phyloP scores from a whole-genome alignment of 2,797 vertebrate genomes.

The Microctenopoma steveboyesi region DNA sequence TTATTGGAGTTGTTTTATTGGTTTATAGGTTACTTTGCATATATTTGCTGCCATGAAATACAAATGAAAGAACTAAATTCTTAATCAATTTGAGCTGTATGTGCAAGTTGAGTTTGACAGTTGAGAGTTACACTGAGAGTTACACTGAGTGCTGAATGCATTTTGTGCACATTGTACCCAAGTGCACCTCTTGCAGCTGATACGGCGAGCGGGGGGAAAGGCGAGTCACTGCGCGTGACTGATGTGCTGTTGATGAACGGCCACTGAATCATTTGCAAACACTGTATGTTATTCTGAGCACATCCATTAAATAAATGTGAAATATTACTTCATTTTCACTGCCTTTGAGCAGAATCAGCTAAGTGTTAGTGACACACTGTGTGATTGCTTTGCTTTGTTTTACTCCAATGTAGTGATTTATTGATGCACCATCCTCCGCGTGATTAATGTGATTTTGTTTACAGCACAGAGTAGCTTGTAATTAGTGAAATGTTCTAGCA shows the following conservation, averaged over 20 bases:
- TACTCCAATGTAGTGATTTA: conserved; percentile 52
- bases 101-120: conserved; percentile 4
- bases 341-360: conserved; percentile 41
- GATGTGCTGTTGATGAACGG: conserved; percentile 56
- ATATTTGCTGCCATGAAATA: background rate
- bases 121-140: background rate
- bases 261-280: conserved; percentile 64
- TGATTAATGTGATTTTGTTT: conserved; percentile 65
- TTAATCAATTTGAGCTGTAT: background rate
- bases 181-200: conserved; percentile 53
- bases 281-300: conserved; percentile 49
- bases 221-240: conserved; percentile 60
- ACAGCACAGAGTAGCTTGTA: conserved; percentile 58
- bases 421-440: conserved; percentile 35
- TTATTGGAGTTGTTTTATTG: background rate
- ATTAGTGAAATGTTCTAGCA: conserved; percentile 69
- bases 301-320: conserved; percentile 56
- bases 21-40: background rate
- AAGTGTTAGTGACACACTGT: conserved; percentile 38
- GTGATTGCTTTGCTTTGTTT: conserved; percentile 59
- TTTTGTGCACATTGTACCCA: conserved; percentile 29
- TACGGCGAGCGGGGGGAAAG: conserved; percentile 53
- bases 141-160: background rate
- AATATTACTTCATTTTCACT: conserved; percentile 42
- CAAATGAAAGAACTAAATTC: background rate